phyloP scores from a whole-genome alignment of 1,140 invertebrate genomes.

The Harlomillsia oculata region DNA sequence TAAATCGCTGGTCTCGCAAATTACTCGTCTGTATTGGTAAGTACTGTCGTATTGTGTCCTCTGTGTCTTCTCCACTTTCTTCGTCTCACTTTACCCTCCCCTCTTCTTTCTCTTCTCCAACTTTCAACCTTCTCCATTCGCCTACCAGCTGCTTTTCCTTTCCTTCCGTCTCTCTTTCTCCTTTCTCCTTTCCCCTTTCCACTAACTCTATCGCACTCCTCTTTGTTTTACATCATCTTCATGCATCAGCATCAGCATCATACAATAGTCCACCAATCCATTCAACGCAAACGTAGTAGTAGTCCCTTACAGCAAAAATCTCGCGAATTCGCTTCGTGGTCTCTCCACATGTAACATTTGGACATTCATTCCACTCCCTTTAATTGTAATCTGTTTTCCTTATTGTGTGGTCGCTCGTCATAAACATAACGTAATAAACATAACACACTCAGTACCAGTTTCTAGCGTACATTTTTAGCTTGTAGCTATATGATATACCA shows the following conservation, averaged over 20 bases:
- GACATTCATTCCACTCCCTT: too few species aligned
- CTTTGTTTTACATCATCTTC: background rate
- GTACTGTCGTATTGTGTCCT: too few species aligned
- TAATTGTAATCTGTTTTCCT: too few species aligned
- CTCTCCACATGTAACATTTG: too few species aligned
- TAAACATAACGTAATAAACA: too few species aligned
- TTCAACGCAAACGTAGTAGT: background rate
- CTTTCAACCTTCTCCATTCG: background rate
- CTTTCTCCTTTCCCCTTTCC: background rate
- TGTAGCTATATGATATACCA: background rate
- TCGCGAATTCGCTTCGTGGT: too few species aligned
- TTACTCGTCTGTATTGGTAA: constrained; percentile 32
- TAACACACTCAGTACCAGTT: too few species aligned
- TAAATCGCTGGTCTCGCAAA: constrained; percentile 34
- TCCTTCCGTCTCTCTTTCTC: constrained; percentile 1
- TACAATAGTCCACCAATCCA: background rate
- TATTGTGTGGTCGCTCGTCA: too few species aligned
- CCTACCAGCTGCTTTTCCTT: constrained; percentile 1
- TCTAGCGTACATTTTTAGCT: background rate
- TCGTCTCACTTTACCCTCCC: constrained; percentile 10
- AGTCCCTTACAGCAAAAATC: too few species aligned
- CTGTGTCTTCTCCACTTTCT: too few species aligned
- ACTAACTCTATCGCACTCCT: background rate
- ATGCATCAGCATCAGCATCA: too few species aligned
- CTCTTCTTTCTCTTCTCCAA: background rate